Conservation (phyloP, 2,888 invertebrate genomes). For the Ochropleura plecta region DNA sequence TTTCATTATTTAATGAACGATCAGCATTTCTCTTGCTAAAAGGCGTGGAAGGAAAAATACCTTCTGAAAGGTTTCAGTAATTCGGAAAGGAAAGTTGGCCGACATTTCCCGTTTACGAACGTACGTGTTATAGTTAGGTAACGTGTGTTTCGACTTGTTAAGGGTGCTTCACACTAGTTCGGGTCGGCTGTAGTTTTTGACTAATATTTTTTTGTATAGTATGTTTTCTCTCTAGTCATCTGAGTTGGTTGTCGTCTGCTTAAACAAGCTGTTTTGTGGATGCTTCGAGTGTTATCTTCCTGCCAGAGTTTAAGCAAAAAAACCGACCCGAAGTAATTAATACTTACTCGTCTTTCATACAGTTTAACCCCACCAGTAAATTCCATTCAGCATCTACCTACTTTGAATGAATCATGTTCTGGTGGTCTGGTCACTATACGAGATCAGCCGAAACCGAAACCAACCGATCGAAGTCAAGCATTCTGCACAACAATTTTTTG, state of each 20-base stretch:
- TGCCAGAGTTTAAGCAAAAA: neutral
- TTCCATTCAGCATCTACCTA: neutral
- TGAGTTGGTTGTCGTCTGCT: neutral
- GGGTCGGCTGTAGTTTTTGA: neutral
- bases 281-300: neutral
- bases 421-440: neutral
- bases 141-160: constrained; percentile 25
- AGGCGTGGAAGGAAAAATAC: constrained; percentile 16
- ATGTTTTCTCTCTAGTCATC: neutral
- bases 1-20: constrained; percentile 26
- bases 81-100: neutral
- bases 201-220: no score
- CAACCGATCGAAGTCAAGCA: no score
- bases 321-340: neutral
- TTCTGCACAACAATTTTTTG: no score
- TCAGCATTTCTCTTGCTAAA: constrained; percentile 16
- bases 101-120: constrained; percentile 28
- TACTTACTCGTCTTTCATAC: neutral
- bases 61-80: constrained; percentile 12
- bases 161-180: neutral
- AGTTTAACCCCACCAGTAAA: neutral
- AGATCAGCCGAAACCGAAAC: neutral
- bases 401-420: neutral
- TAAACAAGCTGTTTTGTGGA: neutral
- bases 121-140: constrained; percentile 27